These are phyloP conservation scores for Agrochola lychnidis DNA, from an alignment of 2,888 invertebrate species.

Conservation along the genomic window DNA sequence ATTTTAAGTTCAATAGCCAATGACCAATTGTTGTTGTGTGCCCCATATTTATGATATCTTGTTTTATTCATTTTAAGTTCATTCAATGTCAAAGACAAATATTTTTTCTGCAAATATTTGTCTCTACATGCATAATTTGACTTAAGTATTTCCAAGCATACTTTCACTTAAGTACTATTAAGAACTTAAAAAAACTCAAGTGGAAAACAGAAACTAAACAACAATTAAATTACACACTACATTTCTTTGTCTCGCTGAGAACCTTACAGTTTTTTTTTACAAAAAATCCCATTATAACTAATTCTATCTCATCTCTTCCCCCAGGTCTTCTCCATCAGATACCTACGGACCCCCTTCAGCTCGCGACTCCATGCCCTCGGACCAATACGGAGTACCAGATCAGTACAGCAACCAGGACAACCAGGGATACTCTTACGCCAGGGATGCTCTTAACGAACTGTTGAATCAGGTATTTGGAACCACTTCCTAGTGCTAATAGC, in stretches of 20 bases:
- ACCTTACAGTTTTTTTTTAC: no score
- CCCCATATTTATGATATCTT: background rate
- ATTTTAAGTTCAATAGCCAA: background rate
- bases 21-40: no score
- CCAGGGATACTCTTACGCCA: conserved; percentile 80
- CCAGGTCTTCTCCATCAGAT: conserved; percentile 77
- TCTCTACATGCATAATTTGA: background rate
- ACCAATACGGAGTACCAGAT: conserved; percentile 85
- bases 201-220: background rate
- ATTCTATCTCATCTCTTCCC: conserved; percentile 23
- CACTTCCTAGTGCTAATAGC: no score
- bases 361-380: conserved; percentile 82
- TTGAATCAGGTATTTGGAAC: conserved; percentile 75
- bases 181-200: background rate
- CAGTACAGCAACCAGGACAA: conserved; percentile 83
- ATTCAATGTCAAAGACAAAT: background rate
- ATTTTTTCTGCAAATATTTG: background rate
- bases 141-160: background rate
- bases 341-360: conserved; percentile 78
- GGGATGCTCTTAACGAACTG: conserved; percentile 78
- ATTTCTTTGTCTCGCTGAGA: background rate
- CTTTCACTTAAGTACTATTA: background rate
- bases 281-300: background rate
- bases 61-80: background rate
- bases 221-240: no score